A percentile compares a stretch with the other conserved stretches of the same genome.
Conservation (phyloP, 1,140 invertebrate species). For the Chironomus striatipennis region DNA sequence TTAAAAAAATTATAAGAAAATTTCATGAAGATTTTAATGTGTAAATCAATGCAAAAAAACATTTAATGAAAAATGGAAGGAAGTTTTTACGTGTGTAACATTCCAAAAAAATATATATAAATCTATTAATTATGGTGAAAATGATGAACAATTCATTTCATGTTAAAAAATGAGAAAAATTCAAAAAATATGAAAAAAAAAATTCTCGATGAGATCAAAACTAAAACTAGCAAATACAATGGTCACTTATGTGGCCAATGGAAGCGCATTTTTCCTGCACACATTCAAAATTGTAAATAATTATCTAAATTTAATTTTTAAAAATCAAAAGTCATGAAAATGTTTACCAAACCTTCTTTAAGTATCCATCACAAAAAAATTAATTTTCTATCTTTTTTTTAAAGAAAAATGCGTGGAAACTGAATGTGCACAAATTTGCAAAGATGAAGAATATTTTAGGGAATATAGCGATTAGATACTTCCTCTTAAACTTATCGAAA, state of each 20-base stretch:
- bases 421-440: constrained; percentile 1
- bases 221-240: no score
- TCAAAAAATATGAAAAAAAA: not conserved
- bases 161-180: not conserved
- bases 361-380: no score
- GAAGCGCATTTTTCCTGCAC: no score
- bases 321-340: not conserved
- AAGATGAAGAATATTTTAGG: not conserved
- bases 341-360: no score
- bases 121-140: no score
- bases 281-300: not conserved
- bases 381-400: no score
- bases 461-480: not conserved
- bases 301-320: not conserved
- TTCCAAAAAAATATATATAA: not conserved
- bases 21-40: not conserved
- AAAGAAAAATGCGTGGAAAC: not conserved
- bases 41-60: constrained; percentile 2
- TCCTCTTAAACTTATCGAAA: not conserved
- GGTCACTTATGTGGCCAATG: no score
- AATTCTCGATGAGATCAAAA: not conserved
- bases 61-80: not conserved
- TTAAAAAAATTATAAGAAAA: not conserved
- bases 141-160: no score
- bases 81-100: constrained; percentile 4